Evolutionary conservation across 2,888 invertebrate species (phyloP).

Genomic region (Bombylius major): DNA sequence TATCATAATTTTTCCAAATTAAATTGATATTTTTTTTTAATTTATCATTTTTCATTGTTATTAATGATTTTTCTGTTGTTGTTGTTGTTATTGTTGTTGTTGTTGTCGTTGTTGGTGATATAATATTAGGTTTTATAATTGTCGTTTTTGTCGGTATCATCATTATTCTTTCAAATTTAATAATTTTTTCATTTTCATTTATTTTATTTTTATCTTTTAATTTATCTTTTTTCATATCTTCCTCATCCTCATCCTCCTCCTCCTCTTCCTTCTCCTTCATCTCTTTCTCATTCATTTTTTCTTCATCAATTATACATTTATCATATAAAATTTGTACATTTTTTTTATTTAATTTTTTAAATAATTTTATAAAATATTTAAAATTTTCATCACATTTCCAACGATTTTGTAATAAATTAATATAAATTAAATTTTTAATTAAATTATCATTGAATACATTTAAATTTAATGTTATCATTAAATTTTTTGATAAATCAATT

Average conservation of each 20-base stretch:
- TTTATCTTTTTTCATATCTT: no score
- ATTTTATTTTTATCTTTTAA: no score
- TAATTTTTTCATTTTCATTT: no score
- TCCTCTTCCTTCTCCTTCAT: no score
- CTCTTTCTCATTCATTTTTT: not conserved
- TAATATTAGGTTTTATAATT: not conserved
- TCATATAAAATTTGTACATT: constrained; percentile 21
- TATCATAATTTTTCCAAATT: constrained; percentile 4
- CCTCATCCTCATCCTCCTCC: no score
- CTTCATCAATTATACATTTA: constrained; percentile 19
- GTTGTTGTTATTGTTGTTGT: not conserved
- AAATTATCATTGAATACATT: constrained; percentile 38
- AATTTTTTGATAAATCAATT: constrained; percentile 49
- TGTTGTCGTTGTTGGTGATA: constrained; percentile 1
- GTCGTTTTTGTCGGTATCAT: constrained; percentile 2
- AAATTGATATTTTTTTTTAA: constrained; percentile 10
- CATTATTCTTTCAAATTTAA: constrained; percentile 27
- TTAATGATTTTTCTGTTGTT: no score
- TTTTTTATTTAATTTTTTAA: no score
- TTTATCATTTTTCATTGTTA: constrained; percentile 8
- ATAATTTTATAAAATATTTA: constrained; percentile 5
- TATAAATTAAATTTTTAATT: constrained; percentile 34
- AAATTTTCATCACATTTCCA: constrained; percentile 42
- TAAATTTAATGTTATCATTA: constrained; percentile 41
- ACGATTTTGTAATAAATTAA: constrained; percentile 45